Conservation (phyloP, 2,888 invertebrate species). For the Patella ulyssiponensis region DNA sequence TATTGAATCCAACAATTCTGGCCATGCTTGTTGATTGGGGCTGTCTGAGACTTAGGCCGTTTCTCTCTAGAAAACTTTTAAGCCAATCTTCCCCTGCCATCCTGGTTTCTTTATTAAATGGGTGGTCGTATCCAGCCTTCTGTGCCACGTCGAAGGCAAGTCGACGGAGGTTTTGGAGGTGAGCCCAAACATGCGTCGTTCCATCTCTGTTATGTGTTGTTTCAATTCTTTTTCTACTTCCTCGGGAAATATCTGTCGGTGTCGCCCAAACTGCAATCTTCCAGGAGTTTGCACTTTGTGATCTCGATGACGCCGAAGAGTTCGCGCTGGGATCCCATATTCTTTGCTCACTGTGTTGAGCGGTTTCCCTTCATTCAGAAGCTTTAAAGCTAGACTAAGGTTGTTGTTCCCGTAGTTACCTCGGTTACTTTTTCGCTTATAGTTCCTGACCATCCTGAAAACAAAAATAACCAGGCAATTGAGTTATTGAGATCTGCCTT, state of each 20-base stretch:
- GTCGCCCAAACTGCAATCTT: not conserved
- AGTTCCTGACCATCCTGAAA: not conserved
- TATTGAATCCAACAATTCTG: not conserved
- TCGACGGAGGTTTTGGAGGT: slow-evolving; percentile 2
- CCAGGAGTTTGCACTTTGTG: slow-evolving; percentile 11
- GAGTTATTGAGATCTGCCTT: too few relatives aligned
- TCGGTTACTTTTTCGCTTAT: not conserved
- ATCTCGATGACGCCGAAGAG: slow-evolving; percentile 11
- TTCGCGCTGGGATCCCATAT: slow-evolving; percentile 2
- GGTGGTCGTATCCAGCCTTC: not conserved
- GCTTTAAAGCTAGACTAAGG: not conserved
- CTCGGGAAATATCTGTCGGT: not conserved
- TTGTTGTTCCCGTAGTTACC: not conserved
- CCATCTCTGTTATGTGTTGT: slow-evolving; percentile 9
- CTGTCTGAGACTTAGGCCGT: not conserved
- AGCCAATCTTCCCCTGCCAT: slow-evolving; percentile 14
- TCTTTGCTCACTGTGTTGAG: not conserved
- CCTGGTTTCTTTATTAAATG: slow-evolving; percentile 8
- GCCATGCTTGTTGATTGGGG: not conserved
- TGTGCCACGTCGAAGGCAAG: slow-evolving; percentile 11
- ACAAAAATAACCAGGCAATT: not conserved
- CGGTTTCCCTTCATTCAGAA: not conserved
- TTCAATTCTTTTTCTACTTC: slow-evolving; percentile 5
- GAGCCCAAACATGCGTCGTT: slow-evolving; percentile 6
- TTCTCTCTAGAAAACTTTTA: not conserved